Conservation (phyloP, 1,140 invertebrate genomes). For the Musca vetustissima region DNA sequence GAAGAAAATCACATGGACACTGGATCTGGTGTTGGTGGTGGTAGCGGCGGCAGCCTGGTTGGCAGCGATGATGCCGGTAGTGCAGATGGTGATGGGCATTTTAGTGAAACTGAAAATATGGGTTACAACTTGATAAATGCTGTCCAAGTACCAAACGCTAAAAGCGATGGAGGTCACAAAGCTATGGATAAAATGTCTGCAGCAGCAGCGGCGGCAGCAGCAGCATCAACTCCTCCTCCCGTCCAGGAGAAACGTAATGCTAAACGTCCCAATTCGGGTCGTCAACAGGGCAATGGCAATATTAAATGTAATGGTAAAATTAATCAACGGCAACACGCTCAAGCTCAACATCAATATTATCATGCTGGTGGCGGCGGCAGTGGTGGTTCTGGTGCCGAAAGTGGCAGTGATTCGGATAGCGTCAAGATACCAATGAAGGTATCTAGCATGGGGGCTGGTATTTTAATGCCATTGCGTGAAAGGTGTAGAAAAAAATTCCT, state of each 20-base stretch:
- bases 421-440: slow-evolving; percentile 59
- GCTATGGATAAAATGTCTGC: slow-evolving; percentile 30
- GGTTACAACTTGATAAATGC: slow-evolving; percentile 53
- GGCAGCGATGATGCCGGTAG: slow-evolving; percentile 38
- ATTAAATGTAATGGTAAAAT: slow-evolving; percentile 24
- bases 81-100: slow-evolving; percentile 56
- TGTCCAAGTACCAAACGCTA: slow-evolving; percentile 23
- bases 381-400: slow-evolving; percentile 51
- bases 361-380: slow-evolving; percentile 35
- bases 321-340: slow-evolving; percentile 8
- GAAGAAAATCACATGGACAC: slow-evolving; percentile 44
- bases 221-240: neutral
- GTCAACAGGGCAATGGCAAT: slow-evolving; percentile 34
- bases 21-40: slow-evolving; percentile 30
- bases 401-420: slow-evolving; percentile 66
- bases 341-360: slow-evolving; percentile 56
- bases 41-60: slow-evolving; percentile 43
- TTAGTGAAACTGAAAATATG: slow-evolving; percentile 59
- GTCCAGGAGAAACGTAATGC: slow-evolving; percentile 46
- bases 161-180: slow-evolving; percentile 27
- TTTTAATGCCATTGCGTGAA: slow-evolving; percentile 61
- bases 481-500: slow-evolving; percentile 56
- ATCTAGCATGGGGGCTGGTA: slow-evolving; percentile 46
- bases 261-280: slow-evolving; percentile 48
- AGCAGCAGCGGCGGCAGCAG: slow-evolving; percentile 23